Evolutionary conservation across 2,888 invertebrate genomes (phyloP).

Genomic region (Clivina fossor): DNA sequence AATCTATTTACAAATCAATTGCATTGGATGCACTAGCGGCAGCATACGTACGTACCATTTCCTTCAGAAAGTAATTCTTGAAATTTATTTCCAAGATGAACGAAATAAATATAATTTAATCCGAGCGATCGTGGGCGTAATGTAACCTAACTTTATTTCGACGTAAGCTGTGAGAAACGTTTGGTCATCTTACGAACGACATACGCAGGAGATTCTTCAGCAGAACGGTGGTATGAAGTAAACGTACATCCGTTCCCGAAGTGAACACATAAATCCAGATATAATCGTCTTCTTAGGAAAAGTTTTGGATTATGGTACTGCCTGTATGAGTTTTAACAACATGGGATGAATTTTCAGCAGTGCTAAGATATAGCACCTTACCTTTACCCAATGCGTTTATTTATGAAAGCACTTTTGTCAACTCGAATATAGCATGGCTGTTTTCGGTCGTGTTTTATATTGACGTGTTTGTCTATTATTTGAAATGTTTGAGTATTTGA

Average conservation of each 20-base stretch:
- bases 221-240: not conserved
- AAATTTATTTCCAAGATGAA: conserved; percentile 6
- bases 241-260: not conserved
- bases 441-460: no score
- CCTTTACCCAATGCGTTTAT: no score
- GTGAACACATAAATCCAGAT: conserved; percentile 11
- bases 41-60: not conserved
- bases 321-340: conserved; percentile 18
- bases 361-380: no score
- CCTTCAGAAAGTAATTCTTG: not conserved
- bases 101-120: conserved; percentile 4
- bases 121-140: not conserved
- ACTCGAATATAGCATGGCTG: no score
- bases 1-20: conserved; percentile 1
- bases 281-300: conserved; percentile 5
- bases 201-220: not conserved
- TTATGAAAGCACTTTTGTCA: no score
- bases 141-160: no score
- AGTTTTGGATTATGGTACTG: conserved; percentile 14
- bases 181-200: not conserved
- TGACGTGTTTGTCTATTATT: no score
- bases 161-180: no score
- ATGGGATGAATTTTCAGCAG: no score
- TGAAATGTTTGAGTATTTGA: no score
- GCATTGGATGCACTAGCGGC: not conserved